Evolutionary conservation across 2,797 vertebrate species (phyloP).

Genomic region (Fratercula arctica): DNA sequence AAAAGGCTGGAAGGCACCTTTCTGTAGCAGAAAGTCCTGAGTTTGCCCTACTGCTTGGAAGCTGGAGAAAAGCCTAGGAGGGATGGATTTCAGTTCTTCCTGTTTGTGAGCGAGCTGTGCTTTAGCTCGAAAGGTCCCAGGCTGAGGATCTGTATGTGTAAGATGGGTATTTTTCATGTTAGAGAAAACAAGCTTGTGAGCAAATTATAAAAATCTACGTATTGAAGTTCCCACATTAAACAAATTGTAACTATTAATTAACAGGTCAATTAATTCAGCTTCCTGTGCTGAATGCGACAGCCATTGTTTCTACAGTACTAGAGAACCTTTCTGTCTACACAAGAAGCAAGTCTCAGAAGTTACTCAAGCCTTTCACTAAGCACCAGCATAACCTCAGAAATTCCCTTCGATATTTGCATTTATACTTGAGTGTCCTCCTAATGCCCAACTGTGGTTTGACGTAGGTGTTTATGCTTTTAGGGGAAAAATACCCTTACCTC

Average conservation of each 20-base stretch:
- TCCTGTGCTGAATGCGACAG: background rate
- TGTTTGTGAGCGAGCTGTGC: background rate
- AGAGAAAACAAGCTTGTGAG: background rate
- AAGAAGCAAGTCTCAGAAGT: background rate
- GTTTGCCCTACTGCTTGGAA: background rate
- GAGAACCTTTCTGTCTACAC: background rate
- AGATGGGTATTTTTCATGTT: background rate
- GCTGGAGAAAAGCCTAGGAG: background rate
- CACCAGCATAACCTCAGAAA: background rate
- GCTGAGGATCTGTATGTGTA: background rate
- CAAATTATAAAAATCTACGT: background rate
- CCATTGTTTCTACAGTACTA: background rate
- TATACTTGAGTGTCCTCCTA: background rate
- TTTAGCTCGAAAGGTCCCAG: background rate
- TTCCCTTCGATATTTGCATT: background rate
- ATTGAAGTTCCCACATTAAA: background rate
- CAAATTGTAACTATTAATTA: background rate
- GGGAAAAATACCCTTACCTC: constrained; percentile 83
- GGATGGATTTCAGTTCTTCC: background rate
- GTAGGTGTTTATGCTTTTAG: background rate
- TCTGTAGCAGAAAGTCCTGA: background rate
- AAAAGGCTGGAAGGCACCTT: background rate
- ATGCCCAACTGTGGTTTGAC: background rate
- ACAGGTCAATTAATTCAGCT: background rate
- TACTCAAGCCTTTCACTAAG: background rate